Percentiles rank a stretch among this genome's conserved stretches.
Evolutionary conservation across 1,140 invertebrate species (phyloP).

Genomic region (Drosophila tani): DNA sequence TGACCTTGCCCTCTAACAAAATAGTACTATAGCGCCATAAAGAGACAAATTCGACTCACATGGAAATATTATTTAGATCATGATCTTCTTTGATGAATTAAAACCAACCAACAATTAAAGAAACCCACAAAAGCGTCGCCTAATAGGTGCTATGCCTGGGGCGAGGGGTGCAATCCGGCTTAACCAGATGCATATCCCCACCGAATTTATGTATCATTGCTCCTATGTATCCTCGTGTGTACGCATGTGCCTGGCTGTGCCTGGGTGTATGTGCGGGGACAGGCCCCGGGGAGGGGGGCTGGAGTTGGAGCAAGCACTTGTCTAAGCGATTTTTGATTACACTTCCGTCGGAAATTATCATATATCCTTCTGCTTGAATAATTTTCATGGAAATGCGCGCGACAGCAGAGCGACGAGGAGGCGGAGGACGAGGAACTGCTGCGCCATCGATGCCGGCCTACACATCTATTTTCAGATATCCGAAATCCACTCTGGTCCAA

Average conservation of each 20-base stretch:
- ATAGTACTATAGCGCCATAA: too few relatives aligned
- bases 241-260: background rate
- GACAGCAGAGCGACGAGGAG: conserved; percentile 32
- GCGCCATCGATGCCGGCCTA: conserved; percentile 10
- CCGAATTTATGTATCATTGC: conserved; percentile 8
- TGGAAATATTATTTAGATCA: too few relatives aligned
- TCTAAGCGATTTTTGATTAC: conserved; percentile 85
- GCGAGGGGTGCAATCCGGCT: background rate
- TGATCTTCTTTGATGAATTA: too few relatives aligned
- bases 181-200: conserved; percentile 4
- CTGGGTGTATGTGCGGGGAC: background rate
- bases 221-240: background rate
- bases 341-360: conserved; percentile 85
- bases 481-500: background rate
- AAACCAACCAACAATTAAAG: background rate
- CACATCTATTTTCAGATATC: background rate
- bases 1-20: too few relatives aligned
- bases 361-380: conserved; percentile 85
- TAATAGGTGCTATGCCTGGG: background rate
- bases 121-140: background rate
- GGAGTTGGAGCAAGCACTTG: conserved; percentile 35
- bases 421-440: conserved; percentile 2
- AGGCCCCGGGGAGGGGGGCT: background rate
- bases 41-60: too few relatives aligned
- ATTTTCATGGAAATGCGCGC: conserved; percentile 78